Evolutionary conservation across 1,140 invertebrate genomes (phyloP).

Genomic region (Paraescarpia echinospica): DNA sequence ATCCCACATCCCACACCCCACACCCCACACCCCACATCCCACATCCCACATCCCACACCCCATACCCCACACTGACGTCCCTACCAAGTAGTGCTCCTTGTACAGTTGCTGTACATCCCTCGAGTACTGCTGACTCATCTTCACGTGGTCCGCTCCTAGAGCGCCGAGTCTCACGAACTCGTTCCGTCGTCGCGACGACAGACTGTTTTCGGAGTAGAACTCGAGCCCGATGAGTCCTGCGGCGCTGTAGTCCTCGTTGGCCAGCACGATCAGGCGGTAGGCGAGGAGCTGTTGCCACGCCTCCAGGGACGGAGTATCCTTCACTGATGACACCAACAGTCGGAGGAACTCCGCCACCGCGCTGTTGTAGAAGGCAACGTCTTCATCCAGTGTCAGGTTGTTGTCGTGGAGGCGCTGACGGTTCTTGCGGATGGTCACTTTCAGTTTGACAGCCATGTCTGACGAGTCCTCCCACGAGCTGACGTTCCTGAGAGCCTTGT

Average conservation of each 20-base stretch:
- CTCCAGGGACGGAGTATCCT: background rate
- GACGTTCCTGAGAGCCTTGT: background rate
- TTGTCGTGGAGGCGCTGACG: background rate
- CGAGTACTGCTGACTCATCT: background rate
- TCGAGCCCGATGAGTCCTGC: background rate
- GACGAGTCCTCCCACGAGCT: background rate
- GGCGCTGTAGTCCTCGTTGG: slow-evolving; percentile 19
- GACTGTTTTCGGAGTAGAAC: background rate
- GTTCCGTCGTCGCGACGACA: background rate
- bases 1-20: too few species aligned
- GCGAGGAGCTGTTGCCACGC: slow-evolving; percentile 21
- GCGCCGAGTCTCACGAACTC: background rate
- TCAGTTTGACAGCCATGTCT: background rate
- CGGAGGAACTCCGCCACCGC: background rate
- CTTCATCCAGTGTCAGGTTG: background rate
- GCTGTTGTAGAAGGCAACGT: slow-evolving; percentile 17
- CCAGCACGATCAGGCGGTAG: slow-evolving; percentile 7
- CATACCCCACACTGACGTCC: too few species aligned
- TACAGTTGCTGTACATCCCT: background rate
- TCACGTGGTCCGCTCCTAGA: background rate
- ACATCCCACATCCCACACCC: too few species aligned
- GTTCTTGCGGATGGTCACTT: background rate
- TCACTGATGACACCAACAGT: background rate
- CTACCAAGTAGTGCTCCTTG: background rate
- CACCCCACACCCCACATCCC: too few species aligned